These are phyloP conservation scores for Pyrochroa serraticornis DNA, from an alignment of 2,888 invertebrate genomes.

Conservation along the genomic window DNA sequence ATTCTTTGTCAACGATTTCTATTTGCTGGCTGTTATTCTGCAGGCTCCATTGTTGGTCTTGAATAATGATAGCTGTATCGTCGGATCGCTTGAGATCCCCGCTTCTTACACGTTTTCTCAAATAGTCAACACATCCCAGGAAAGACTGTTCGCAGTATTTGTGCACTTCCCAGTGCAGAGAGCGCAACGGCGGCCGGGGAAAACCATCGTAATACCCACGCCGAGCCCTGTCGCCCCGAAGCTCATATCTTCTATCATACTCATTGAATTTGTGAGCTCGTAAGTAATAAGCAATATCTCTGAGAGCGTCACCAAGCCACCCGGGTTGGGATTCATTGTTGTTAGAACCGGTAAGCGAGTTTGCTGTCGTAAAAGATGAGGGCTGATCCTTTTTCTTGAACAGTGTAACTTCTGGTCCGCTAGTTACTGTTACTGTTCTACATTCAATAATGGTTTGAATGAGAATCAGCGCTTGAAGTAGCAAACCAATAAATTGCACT, in stretches of 20 bases:
- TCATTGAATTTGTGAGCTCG: slow-evolving; percentile 70
- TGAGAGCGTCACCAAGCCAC: slow-evolving; percentile 60
- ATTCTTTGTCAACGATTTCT: slow-evolving; percentile 59
- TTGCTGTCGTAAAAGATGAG: slow-evolving; percentile 4
- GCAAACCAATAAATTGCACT: too few species aligned
- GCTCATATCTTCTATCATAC: slow-evolving; percentile 62
- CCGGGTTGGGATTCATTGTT: slow-evolving; percentile 6
- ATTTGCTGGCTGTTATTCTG: slow-evolving; percentile 54
- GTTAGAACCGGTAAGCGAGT: slow-evolving; percentile 2
- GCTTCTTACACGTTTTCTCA: slow-evolving; percentile 51
- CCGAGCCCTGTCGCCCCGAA: slow-evolving; percentile 36
- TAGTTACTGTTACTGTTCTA: slow-evolving; percentile 4
- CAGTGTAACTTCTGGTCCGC: slow-evolving; percentile 3
- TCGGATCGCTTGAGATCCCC: slow-evolving; percentile 60
- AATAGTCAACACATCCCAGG: slow-evolving; percentile 63
- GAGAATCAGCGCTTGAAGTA: not conserved
- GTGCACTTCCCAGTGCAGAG: slow-evolving; percentile 68
- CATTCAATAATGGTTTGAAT: slow-evolving; percentile 9
- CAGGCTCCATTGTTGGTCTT: slow-evolving; percentile 58
- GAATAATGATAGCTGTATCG: slow-evolving; percentile 60
- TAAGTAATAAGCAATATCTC: slow-evolving; percentile 67
- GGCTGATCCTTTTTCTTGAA: slow-evolving; percentile 7
- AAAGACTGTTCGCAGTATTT: slow-evolving; percentile 63
- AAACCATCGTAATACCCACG: slow-evolving; percentile 57
- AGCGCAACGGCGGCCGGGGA: slow-evolving; percentile 63